Evolutionary conservation across 2,797 vertebrate species (phyloP).

Genomic region (Pachyuromys duprasi): DNA sequence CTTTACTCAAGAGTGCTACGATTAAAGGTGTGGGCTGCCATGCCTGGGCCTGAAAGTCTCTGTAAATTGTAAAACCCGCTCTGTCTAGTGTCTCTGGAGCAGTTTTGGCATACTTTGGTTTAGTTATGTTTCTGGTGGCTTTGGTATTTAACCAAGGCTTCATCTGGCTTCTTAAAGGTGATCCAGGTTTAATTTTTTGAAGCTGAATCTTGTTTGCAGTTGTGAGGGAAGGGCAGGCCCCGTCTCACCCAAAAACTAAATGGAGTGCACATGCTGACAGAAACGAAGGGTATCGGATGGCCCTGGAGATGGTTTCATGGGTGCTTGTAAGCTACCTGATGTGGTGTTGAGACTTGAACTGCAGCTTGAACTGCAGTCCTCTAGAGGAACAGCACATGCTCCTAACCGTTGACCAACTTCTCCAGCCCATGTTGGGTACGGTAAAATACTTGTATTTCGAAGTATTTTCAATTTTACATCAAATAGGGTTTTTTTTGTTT

Average conservation of each 20-base stretch:
- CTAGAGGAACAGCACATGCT: not conserved
- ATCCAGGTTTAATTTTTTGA: slow-evolving; percentile 42
- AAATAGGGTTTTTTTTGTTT: too few relatives aligned
- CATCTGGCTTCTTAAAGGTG: slow-evolving; percentile 16
- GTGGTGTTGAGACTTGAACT: not conserved
- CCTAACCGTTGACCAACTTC: not conserved
- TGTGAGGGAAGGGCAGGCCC: not conserved
- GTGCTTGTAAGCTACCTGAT: not conserved
- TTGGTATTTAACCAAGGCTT: slow-evolving; percentile 56
- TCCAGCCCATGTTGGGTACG: not conserved
- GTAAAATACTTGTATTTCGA: not conserved
- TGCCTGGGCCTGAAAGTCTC: not conserved
- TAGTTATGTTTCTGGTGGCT: slow-evolving; percentile 28
- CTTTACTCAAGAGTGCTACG: not conserved
- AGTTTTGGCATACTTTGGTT: slow-evolving; percentile 52
- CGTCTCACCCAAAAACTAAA: slow-evolving; percentile 27
- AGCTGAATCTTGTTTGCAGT: slow-evolving; percentile 38
- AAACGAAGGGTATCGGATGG: not conserved
- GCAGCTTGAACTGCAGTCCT: not conserved
- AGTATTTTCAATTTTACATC: not conserved
- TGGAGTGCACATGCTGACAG: not conserved
- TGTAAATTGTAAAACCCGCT: not conserved
- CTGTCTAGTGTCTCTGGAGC: not conserved
- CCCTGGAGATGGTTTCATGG: not conserved
- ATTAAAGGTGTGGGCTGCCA: not conserved